Percentiles rank a stretch among this genome's conserved stretches.
Evolutionary conservation across 2,113 vertebrate species (phyloP).

Genomic region (Bujurquina vittata): DNA sequence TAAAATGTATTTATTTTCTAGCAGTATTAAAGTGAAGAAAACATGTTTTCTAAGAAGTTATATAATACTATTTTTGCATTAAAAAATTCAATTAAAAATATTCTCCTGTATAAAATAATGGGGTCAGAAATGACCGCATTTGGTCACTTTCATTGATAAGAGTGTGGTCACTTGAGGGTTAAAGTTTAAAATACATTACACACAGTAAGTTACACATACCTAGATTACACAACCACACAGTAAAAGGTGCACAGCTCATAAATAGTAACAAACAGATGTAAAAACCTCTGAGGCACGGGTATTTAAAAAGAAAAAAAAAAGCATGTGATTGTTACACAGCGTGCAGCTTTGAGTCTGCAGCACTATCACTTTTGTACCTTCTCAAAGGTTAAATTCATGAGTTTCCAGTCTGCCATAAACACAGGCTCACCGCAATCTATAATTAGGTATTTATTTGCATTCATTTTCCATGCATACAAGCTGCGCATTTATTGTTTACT

Average conservation of each 20-base stretch:
- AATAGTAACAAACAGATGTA: not conserved
- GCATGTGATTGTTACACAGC: not conserved
- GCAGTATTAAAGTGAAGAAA: not conserved
- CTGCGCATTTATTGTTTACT: not conserved
- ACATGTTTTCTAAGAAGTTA: rapidly evolving
- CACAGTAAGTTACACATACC: not conserved
- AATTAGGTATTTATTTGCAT: not conserved
- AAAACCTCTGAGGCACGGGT: rapidly evolving
- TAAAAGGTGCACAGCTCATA: not conserved
- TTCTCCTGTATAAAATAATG: not conserved
- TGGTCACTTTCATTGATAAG: not conserved
- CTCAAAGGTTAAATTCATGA: not conserved
- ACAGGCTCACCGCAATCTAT: not conserved
- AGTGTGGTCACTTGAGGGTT: not conserved
- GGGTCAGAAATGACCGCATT: not conserved
- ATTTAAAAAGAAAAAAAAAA: not conserved
- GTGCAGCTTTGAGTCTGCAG: too few species aligned
- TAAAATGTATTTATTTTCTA: not conserved
- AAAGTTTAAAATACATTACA: not conserved
- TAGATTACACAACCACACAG: not conserved
- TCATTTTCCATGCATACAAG: not conserved
- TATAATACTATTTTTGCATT: not conserved
- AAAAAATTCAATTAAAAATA: not conserved
- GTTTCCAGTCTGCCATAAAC: not conserved
- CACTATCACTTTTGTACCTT: too few species aligned